A percentile compares a stretch with the other conserved stretches of the same genome.
These are phyloP conservation scores for Phaetusa simplex DNA, from an alignment of 2,113 vertebrate genomes.

Conservation along the genomic window DNA sequence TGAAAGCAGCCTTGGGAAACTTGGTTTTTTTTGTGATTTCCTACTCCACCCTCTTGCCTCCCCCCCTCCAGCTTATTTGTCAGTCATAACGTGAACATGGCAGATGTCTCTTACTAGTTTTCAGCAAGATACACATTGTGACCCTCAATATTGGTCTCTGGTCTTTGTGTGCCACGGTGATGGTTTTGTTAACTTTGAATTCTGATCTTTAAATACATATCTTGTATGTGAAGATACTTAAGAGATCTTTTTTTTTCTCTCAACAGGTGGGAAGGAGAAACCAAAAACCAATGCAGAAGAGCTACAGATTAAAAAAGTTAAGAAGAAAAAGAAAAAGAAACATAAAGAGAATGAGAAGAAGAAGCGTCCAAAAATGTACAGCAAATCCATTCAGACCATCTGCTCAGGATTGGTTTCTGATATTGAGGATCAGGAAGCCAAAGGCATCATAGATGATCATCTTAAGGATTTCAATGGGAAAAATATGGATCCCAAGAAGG, in stretches of 20 bases:
- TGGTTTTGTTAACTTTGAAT: not conserved
- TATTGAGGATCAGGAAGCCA: conserved; percentile 78
- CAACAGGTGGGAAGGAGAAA: conserved; percentile 88
- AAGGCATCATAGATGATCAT: conserved; percentile 76
- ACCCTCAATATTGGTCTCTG: not conserved
- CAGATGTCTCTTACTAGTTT: not conserved
- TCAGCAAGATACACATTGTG: not conserved
- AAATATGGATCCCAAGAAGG: conserved; percentile 75
- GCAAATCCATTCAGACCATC: conserved; percentile 93
- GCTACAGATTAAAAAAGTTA: conserved; percentile 95
- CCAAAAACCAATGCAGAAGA: conserved; percentile 87
- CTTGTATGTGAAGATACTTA: not conserved
- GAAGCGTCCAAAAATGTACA: conserved; percentile 95
- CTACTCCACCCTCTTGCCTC: not conserved
- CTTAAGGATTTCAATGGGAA: conserved; percentile 75
- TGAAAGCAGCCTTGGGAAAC: not conserved
- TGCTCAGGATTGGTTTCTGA: conserved; percentile 86
- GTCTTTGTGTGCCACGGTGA: not conserved
- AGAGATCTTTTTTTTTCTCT: conserved; percentile 11
- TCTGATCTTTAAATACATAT: not conserved
- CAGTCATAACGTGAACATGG: not conserved
- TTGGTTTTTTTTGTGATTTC: not conserved
- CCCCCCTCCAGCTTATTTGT: not conserved
- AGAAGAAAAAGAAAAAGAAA: conserved; percentile 99
- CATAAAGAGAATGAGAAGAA: conserved; percentile 96